phyloP scores from a whole-genome alignment of 23 tunicate species.

The Ascidia mentula region DNA sequence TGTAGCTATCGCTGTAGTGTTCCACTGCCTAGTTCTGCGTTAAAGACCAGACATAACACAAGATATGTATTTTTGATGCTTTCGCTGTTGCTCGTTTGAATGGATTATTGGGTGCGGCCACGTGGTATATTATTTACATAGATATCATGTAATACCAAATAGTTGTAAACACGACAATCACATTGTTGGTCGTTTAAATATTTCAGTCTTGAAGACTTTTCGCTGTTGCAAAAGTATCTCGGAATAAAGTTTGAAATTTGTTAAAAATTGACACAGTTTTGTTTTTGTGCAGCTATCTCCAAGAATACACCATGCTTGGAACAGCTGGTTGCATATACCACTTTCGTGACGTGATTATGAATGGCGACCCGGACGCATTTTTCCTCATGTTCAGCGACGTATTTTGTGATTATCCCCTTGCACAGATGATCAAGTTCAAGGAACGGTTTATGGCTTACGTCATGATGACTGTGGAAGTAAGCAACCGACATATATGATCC shows the following conservation, averaged over 20 bases:
- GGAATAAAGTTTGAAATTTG: neutral
- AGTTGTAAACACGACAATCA: too few relatives aligned
- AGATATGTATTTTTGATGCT: too few relatives aligned
- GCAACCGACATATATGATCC: neutral
- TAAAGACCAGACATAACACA: too few relatives aligned
- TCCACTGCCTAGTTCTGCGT: too few relatives aligned
- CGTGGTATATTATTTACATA: too few relatives aligned
- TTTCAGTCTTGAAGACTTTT: too few relatives aligned
- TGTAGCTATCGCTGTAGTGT: too few relatives aligned
- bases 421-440: constrained; percentile 80
- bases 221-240: too few relatives aligned
- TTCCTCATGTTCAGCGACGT: constrained; percentile 95
- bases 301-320: constrained; percentile 96
- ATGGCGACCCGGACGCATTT: constrained; percentile 81
- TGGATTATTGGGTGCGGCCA: too few relatives aligned
- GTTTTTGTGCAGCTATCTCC: constrained; percentile 74
- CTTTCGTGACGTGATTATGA: constrained; percentile 93
- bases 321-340: constrained; percentile 95
- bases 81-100: too few relatives aligned
- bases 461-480: constrained; percentile 77
- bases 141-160: too few relatives aligned
- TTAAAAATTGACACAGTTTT: neutral
- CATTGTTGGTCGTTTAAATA: too few relatives aligned
- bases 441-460: constrained; percentile 92
- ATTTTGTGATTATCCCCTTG: constrained; percentile 88